These are phyloP conservation scores for Lutjanus erythropterus DNA, from an alignment of 2,113 vertebrate species.

Conservation along the genomic window DNA sequence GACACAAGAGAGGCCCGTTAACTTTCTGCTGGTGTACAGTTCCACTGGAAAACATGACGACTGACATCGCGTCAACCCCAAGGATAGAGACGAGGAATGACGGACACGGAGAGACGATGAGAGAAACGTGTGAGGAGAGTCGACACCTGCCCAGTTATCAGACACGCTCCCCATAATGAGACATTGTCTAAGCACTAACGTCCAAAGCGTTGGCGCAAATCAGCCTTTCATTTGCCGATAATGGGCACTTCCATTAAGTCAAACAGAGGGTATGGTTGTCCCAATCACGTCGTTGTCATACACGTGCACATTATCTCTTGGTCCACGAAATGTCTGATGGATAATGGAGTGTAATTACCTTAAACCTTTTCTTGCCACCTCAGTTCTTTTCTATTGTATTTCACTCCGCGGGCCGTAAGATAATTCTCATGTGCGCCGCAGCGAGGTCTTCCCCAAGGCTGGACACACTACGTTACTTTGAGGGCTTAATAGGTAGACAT, in stretches of 20 bases:
- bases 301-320: constrained; percentile 74
- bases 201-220: constrained; percentile 64
- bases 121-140: constrained; percentile 20
- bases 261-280: constrained; percentile 78
- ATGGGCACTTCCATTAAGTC: constrained; percentile 76
- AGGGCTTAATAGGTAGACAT: constrained; percentile 40
- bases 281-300: constrained; percentile 58
- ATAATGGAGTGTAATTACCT: constrained; percentile 75
- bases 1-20: constrained; percentile 48
- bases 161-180: constrained; percentile 66
- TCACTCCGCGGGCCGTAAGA: constrained; percentile 9
- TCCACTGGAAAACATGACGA: constrained; percentile 72
- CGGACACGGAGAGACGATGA: constrained; percentile 2
- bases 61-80: constrained; percentile 34
- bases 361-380: constrained; percentile 73
- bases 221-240: constrained; percentile 64
- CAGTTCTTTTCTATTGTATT: constrained; percentile 70
- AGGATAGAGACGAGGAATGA: constrained; percentile 36
- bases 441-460: constrained; percentile 49
- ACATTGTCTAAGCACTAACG: constrained; percentile 69
- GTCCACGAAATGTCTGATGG: constrained; percentile 70
- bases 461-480: constrained; percentile 18
- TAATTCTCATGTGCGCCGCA: constrained; percentile 58
- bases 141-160: constrained; percentile 43
- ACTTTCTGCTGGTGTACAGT: constrained; percentile 61